Base-by-base conservation (phyloP, 2,113 vertebrate species). In the Phyllostomus discolor region DNA sequence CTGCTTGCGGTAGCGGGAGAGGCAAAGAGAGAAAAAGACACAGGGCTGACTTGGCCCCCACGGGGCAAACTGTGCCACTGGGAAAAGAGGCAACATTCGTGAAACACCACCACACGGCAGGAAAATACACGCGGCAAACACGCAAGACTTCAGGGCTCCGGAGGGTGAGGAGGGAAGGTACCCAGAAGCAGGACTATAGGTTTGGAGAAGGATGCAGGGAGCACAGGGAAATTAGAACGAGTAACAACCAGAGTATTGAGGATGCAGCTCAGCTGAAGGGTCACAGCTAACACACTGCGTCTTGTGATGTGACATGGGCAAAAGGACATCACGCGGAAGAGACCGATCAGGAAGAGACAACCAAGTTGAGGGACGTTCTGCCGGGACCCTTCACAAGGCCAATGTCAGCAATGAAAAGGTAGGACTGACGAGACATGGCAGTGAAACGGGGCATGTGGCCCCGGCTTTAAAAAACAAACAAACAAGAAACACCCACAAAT, bases 101-200 rank as follows among this genome's bases (percentile, higher is more conserved):
- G 14, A 38, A 64, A 48, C 11, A 10, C 14, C 38, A 15, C 46
- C 22, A 59, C 2, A 0, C 0, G 0, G 11, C 12, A 38, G 64
- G 20, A 26, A 67, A 26, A 38, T 0, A 12, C 1, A 3, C 0
- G 5, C 5, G 2, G 33, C 20, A 33, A 7, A n/a, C 41, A 17
- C 10, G 46, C 33, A 28, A 14, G 80, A 41, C 48, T 10, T 43
- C 1, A 15, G 48, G 3, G 43, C 24, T 0, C 4, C 1, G 6
- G 52, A n/a, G 46, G 28, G 66, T 9, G 35, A 52, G 33, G 48
- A 24, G 66, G 0, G 31, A 43, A 10, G 1, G 9, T 1, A 2
- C 20, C 9, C 62, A 4, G 43, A 2, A 6, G 41, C 33, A 89
- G 15, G 46, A 28, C 9, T n/a, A 33, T 4, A 64, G 15, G 75